A percentile compares a stretch with the other conserved stretches of the same genome.
Evolutionary conservation across 2,113 vertebrate species (phyloP).

Genomic region (Antigone vipio): DNA sequence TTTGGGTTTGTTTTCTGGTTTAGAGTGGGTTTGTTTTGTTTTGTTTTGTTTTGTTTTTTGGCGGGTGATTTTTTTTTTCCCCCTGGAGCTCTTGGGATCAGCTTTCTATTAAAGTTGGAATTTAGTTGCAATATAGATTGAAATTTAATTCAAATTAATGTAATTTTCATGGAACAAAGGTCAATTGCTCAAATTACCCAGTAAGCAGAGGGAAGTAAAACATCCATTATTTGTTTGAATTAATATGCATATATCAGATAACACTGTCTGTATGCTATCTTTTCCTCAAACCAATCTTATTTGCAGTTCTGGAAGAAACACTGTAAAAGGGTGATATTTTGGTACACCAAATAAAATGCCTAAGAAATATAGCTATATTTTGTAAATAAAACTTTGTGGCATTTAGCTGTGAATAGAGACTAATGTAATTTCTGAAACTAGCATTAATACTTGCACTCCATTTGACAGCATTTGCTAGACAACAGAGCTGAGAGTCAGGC

Average conservation of each 20-base stretch:
- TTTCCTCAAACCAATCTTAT: background rate
- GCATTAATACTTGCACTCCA: background rate
- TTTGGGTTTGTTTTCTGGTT: background rate
- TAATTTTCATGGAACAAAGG: constrained; percentile 28
- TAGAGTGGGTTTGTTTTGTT: too few relatives aligned
- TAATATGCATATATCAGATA: constrained; percentile 8
- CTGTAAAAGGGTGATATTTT: background rate
- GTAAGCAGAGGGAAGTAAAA: background rate
- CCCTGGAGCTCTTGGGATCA: background rate
- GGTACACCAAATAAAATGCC: background rate
- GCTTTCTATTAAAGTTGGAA: background rate
- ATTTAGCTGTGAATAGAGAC: background rate
- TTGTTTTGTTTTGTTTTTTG: too few relatives aligned
- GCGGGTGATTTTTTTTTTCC: background rate
- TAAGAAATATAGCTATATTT: background rate
- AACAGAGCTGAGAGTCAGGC: background rate
- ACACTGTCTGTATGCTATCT: background rate
- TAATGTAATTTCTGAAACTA: background rate
- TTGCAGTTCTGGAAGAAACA: background rate
- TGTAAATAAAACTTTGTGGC: background rate
- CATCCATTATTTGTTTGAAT: constrained; percentile 38
- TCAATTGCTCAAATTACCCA: background rate
- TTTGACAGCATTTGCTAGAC: background rate
- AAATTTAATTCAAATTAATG: constrained; percentile 40
- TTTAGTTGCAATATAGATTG: background rate